Evolutionary conservation across 2,888 invertebrate species (phyloP).

Genomic region (Bhutanitis thaidina): DNA sequence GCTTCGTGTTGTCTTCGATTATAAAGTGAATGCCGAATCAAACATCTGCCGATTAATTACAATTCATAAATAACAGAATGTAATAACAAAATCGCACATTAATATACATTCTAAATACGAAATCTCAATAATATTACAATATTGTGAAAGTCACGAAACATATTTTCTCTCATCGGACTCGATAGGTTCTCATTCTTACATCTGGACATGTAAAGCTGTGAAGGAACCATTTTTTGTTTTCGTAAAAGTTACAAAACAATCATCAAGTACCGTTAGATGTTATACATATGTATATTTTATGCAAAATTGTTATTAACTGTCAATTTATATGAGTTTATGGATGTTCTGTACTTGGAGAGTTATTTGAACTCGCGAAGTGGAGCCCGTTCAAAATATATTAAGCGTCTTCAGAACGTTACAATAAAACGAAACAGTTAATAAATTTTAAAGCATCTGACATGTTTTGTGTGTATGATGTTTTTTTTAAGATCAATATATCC

Average conservation of each 20-base stretch:
- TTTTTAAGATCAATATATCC: conserved; percentile 9
- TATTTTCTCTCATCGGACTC: too few species aligned
- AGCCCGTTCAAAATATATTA: too few species aligned
- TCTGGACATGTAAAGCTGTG: too few species aligned
- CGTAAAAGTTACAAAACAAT: too few species aligned
- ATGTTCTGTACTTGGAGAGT: not conserved
- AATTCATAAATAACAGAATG: too few species aligned
- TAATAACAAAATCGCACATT: not conserved
- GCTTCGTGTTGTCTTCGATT: conserved; percentile 30
- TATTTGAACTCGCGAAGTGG: not conserved
- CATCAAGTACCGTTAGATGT: too few species aligned
- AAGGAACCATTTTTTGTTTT: too few species aligned
- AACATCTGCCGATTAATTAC: conserved; percentile 20
- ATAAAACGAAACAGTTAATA: conserved; percentile 4
- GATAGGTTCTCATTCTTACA: too few species aligned
- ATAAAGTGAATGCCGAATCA: conserved; percentile 18
- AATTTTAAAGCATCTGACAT: conserved; percentile 13
- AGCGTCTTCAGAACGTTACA: not conserved
- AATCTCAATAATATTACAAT: too few species aligned
- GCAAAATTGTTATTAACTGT: not conserved
- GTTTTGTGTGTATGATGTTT: conserved; percentile 10
- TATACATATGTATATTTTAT: not conserved
- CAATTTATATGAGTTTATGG: not conserved
- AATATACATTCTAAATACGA: too few species aligned
- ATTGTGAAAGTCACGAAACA: too few species aligned